A percentile compares a stretch with the other conserved stretches of the same genome.
phyloP scores from a whole-genome alignment of 2,113 vertebrate species.

The Leucoraja erinaceus region DNA sequence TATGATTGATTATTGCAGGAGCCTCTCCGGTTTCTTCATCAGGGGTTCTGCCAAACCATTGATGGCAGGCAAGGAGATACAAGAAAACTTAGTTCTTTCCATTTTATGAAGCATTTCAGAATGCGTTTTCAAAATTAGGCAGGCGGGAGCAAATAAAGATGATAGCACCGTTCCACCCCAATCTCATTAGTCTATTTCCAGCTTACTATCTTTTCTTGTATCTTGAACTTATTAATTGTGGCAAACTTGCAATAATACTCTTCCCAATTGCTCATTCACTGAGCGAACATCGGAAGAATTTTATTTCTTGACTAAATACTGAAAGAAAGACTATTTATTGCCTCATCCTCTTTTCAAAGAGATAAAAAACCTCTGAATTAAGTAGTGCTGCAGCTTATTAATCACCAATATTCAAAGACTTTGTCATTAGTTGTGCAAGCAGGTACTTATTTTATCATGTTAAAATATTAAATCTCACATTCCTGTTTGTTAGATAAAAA shows the following conservation, averaged over 20 bases:
- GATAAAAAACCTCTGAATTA: background rate
- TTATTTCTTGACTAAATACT: background rate
- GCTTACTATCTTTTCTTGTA: background rate
- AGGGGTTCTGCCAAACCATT: background rate
- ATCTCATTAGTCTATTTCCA: background rate
- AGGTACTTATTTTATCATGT: conserved; percentile 41
- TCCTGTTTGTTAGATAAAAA: conserved; percentile 39
- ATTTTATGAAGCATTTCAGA: background rate
- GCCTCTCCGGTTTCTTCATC: background rate
- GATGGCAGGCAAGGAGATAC: background rate
- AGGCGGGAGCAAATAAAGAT: background rate
- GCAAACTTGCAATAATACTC: background rate
- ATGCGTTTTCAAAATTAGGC: background rate
- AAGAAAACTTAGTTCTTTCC: background rate
- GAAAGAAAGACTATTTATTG: background rate
- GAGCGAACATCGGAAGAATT: background rate
- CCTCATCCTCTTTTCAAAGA: background rate
- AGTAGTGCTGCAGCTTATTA: conserved; percentile 3
- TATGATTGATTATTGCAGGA: no score
- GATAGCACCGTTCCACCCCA: background rate
- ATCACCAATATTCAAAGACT: conserved; percentile 34
- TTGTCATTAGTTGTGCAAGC: conserved; percentile 35
- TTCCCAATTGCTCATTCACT: background rate
- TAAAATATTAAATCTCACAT: conserved; percentile 38
- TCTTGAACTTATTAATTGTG: background rate